Evolutionary conservation across 2,797 vertebrate genomes (phyloP).

Genomic region (Columba guinea): DNA sequence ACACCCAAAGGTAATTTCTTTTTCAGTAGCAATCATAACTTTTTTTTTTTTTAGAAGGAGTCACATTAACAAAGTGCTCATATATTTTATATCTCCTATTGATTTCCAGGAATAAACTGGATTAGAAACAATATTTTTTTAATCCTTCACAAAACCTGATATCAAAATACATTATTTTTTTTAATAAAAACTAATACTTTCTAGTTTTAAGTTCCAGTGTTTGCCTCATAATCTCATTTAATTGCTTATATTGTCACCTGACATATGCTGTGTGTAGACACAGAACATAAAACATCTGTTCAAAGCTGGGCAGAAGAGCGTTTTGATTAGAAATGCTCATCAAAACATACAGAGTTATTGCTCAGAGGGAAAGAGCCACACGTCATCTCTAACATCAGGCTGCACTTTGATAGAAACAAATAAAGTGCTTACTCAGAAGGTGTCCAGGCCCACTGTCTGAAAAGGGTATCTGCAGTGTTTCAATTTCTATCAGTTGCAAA

Average conservation of each 20-base stretch:
- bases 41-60: background rate
- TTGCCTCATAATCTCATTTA: background rate
- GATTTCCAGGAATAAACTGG: background rate
- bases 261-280: background rate
- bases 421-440: background rate
- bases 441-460: background rate
- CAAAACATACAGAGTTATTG: background rate
- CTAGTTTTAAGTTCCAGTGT: background rate
- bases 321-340: constrained; percentile 1
- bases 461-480: background rate
- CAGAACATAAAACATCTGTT: background rate
- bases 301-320: background rate
- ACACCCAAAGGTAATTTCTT: constrained; percentile 26
- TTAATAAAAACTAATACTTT: background rate
- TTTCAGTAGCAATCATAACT: constrained; percentile 12
- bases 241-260: background rate
- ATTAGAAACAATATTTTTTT: background rate
- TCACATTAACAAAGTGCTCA: background rate
- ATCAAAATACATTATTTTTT: background rate
- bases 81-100: background rate
- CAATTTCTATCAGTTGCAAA: background rate
- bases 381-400: background rate
- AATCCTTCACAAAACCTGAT: background rate
- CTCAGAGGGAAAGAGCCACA: background rate
- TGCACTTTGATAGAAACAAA: background rate